A percentile compares a stretch with the other conserved stretches of the same genome.
Conservation (phyloP, 2,113 vertebrate genomes). For the Glaucomys volans region DNA sequence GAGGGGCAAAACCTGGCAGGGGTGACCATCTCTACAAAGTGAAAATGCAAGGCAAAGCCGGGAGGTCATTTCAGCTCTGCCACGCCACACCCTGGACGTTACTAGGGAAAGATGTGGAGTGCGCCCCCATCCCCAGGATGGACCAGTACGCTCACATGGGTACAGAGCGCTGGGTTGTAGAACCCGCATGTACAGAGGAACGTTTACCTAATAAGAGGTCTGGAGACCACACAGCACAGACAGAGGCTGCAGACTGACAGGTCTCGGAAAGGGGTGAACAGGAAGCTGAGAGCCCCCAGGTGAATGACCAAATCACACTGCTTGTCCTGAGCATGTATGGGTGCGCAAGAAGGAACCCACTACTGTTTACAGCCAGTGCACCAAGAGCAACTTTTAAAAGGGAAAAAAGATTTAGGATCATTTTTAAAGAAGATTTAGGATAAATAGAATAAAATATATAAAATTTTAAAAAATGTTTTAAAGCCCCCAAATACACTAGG, state of each 20-base stretch:
- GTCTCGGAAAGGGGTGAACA: neutral
- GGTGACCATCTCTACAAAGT: neutral
- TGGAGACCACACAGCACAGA: neutral
- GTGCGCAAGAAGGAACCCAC: too few species aligned
- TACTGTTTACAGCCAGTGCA: too few species aligned
- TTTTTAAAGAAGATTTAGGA: too few species aligned
- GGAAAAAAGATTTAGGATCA: too few species aligned
- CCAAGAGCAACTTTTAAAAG: too few species aligned
- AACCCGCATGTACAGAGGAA: too few species aligned
- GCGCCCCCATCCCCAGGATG: neutral
- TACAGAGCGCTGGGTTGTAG: neutral
- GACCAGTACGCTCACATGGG: neutral
- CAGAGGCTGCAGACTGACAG: neutral
- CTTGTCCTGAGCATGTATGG: too few species aligned
- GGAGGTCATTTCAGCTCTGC: neutral
- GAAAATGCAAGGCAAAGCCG: neutral
- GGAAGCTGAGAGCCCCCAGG: neutral
- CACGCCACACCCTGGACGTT: neutral
- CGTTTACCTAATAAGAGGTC: neutral
- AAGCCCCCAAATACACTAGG: neutral
- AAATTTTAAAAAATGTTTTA: neutral
- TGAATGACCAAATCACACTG: too few species aligned
- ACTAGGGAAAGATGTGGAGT: neutral
- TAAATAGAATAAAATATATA: too few species aligned
- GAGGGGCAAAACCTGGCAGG: neutral